Evolutionary conservation across 2,888 invertebrate genomes (phyloP), one percentile per base, ranked within the genome.

Genomic region (Prosapia bicincta): DNA sequence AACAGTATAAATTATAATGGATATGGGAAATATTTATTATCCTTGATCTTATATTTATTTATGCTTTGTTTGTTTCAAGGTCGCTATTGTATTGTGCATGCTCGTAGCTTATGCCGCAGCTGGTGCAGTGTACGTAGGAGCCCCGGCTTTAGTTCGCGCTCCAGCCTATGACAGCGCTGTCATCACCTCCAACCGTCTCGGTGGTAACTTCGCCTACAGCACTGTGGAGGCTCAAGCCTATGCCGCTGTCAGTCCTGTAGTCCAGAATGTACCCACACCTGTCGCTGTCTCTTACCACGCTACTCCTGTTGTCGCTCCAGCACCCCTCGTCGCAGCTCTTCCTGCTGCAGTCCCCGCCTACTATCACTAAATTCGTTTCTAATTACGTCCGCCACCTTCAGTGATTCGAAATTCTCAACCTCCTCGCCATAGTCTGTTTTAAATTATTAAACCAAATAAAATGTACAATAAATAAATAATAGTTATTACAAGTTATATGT

Each of bases 191-290:
- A 86, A 87, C 79, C 84, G 87, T 30, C 80, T 88, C 75, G 88
- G 87, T 73, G 87, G 87, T 75, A 88, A 87, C 83, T 88, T 88
- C 82, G 87, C 87, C 54, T 88, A 88, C 83, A 86, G 86, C 80
- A 85, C 86, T 67, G 83, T 86, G 69, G 88, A 88, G 83, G 86
- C 85, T 77, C 88, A 87, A 81, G 87, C 87, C 24, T 88, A 87
- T 82, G 84, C 86, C 75, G 84, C 85, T 30, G 81, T 86, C 79
- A 81, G 83, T 78, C 87, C 87, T 74, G 82, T 86, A 66, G 82
- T 86, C 74, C 81, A 82, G 78, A 82, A 83, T 78, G 83, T 84
- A 20, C 81, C 82, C 70, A 80, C 81, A 65, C 85, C 85, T 72
- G 84, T 85, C 54, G 85, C 83, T 76, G 84, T 85, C 74, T 82